Evolutionary conservation across 2,888 invertebrate genomes (phyloP), one percentile per base, ranked within the genome.

Genomic region (Drosophila subsilvestris): DNA sequence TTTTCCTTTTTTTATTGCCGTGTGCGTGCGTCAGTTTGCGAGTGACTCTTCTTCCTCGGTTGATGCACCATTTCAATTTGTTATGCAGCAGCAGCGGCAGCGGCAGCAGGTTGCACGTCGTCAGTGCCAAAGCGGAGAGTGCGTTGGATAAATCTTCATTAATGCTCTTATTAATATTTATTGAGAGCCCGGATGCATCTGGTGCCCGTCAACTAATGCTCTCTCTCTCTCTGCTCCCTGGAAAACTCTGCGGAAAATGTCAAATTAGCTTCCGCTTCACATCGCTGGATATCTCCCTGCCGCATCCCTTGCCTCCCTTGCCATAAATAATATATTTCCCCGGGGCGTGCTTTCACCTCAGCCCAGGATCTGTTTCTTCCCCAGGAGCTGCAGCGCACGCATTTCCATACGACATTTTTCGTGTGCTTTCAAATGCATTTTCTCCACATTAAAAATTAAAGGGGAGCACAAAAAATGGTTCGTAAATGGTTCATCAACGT

Each of bases 91-190:
- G 51, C 18, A 43, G 27, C 51, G 25, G 51, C 14, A 43, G 27
- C 25, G 6, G 25, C 29, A 18, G 32, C 32, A 42, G 10, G 44
- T 51, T 22, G 18, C 45, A 22, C 27, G 37, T 29, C 14, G 37
- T 25, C 25, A 6, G 17, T 25, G 57, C 18, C 42, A 57, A 43
- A 37, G 29, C 12, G 51, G 8, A 51, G 12, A 25, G 32, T 20
- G 27, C 51, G 20, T 53, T 20, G 63, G 70, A 86, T 90, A 89
- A 89, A 88, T 90, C 86, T 86, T 86, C 85, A 90, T 90, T 90
- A 88, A 81, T 82, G 78, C 60, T 74, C 76, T 85, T 85, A 89
- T 90, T 89, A 90, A 90, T 90, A 90, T 90, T 90, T 89, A 90
- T 90, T 89, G 82, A 67, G 79, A n/a, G 62, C n/a, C n/a, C 51